A percentile compares a stretch with the other conserved stretches of the same genome.
Conservation (phyloP, 2,797 vertebrate species). For the Huso huso region DNA sequence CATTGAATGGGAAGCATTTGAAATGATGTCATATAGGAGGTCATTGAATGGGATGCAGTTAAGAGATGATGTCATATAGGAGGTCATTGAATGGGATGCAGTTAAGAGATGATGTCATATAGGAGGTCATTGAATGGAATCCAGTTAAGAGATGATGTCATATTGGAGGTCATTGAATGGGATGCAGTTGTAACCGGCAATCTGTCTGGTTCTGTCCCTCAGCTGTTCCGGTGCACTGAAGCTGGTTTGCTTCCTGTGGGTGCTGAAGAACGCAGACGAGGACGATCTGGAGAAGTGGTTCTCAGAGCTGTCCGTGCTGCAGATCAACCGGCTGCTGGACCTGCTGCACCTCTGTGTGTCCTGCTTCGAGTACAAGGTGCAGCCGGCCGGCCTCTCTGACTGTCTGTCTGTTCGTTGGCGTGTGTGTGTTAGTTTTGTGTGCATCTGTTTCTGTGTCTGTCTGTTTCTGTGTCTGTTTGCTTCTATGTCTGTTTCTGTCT, state of each 20-base stretch:
- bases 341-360: slow-evolving; percentile 77
- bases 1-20: too few species aligned
- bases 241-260: slow-evolving; percentile 83
- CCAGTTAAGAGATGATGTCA: too few species aligned
- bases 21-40: too few species aligned
- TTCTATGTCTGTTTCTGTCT: too few species aligned
- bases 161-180: not conserved
- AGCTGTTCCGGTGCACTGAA: slow-evolving; percentile 72
- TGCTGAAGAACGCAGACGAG: slow-evolving; percentile 79
- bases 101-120: too few species aligned
- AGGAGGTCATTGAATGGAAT: too few species aligned
- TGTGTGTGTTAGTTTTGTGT: too few species aligned
- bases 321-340: slow-evolving; percentile 79
- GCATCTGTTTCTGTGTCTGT: not conserved
- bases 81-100: not conserved
- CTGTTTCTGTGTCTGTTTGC: too few species aligned
- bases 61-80: too few species aligned
- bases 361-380: slow-evolving; percentile 77
- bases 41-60: too few species aligned
- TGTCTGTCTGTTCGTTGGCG: too few species aligned
- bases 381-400: not conserved
- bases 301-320: slow-evolving; percentile 70
- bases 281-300: slow-evolving; percentile 75
- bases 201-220: slow-evolving; percentile 4
- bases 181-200: not conserved